These are phyloP conservation scores for Aphrocallistes beatrix DNA, from an alignment of 37 sponge, comb jelly and placozoan species.

Conservation along the genomic window DNA sequence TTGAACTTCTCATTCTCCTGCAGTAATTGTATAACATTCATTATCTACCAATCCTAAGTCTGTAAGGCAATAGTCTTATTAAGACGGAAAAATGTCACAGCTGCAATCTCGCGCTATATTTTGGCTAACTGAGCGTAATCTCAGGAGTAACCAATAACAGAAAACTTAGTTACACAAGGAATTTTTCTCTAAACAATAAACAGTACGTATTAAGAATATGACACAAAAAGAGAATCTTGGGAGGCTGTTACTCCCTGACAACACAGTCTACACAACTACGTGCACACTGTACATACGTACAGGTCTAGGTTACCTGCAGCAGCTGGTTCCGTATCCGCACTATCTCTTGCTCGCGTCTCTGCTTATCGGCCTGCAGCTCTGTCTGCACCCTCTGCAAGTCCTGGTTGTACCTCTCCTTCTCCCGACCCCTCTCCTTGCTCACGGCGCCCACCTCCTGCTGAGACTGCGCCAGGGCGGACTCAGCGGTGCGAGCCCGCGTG, in stretches of 20 bases:
- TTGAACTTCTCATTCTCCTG: slow-evolving; percentile 17
- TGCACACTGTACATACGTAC: background rate
- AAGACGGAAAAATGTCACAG: no score
- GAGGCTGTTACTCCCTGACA: no score
- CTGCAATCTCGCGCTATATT: no score
- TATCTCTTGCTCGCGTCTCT: background rate
- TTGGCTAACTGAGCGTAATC: no score
- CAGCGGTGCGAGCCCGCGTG: background rate
- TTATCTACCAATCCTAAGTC: no score
- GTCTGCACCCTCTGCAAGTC: background rate
- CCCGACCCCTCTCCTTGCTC: background rate
- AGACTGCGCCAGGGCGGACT: background rate
- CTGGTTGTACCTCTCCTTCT: background rate
- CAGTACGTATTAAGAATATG: background rate
- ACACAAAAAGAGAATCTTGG: background rate
- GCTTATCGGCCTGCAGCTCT: background rate
- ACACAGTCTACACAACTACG: background rate
- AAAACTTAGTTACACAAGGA: no score
- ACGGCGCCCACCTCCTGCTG: background rate
- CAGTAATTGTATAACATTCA: no score
- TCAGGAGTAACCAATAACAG: no score
- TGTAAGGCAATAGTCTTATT: no score
- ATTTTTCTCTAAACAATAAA: no score
- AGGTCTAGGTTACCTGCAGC: background rate
- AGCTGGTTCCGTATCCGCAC: background rate